A percentile compares a stretch with the other conserved stretches of the same genome.
Conservation (phyloP, 2,888 invertebrate species). For the Sarcophaga subvicina region DNA sequence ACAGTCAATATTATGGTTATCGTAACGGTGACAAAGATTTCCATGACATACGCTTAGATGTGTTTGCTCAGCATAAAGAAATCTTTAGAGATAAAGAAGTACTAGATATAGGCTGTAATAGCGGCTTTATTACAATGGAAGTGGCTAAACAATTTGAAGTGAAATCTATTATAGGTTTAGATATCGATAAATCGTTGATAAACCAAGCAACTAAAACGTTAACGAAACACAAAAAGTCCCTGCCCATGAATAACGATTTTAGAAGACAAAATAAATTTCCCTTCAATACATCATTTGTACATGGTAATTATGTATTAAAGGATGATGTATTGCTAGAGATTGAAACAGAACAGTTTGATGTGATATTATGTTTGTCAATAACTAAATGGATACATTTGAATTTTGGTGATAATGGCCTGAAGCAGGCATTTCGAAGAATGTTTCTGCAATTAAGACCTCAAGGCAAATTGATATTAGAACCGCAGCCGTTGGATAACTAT, state of each 20-base stretch:
- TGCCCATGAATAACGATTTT: slow-evolving; percentile 65
- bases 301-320: slow-evolving; percentile 92
- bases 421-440: slow-evolving; percentile 90
- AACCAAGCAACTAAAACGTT: slow-evolving; percentile 74
- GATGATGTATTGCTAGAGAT: slow-evolving; percentile 87
- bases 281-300: slow-evolving; percentile 88
- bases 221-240: slow-evolving; percentile 70
- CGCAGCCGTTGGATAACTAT: slow-evolving; percentile 92
- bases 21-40: slow-evolving; percentile 86
- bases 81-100: slow-evolving; percentile 88
- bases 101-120: slow-evolving; percentile 94
- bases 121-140: slow-evolving; percentile 90
- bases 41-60: slow-evolving; percentile 87
- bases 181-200: slow-evolving; percentile 91
- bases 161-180: slow-evolving; percentile 89
- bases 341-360: slow-evolving; percentile 90
- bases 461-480: slow-evolving; percentile 90
- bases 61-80: slow-evolving; percentile 85
- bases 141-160: slow-evolving; percentile 89
- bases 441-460: slow-evolving; percentile 89
- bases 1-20: slow-evolving; percentile 90
- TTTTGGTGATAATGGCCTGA: slow-evolving; percentile 92
- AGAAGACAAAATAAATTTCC: slow-evolving; percentile 84
- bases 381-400: slow-evolving; percentile 97
- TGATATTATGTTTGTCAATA: slow-evolving; percentile 91